These are phyloP conservation scores for Pipistrellus kuhlii DNA, from an alignment of 2,797 vertebrate genomes.

Conservation along the genomic window DNA sequence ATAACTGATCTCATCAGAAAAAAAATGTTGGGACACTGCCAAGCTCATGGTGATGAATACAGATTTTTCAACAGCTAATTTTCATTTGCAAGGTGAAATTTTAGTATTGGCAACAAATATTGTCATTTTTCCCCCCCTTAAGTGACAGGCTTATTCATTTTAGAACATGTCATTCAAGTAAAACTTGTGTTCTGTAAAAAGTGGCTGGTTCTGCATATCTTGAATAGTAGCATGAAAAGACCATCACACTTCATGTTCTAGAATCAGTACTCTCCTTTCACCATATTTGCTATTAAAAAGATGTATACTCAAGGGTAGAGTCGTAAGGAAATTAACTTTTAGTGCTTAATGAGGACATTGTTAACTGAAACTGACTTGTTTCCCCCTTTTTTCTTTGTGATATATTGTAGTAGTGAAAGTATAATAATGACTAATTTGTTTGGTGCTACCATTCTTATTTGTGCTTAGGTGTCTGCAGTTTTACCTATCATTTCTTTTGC, in stretches of 20 bases:
- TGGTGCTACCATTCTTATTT: not conserved
- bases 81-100: constrained; percentile 63
- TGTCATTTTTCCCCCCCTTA: constrained; percentile 21
- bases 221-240: not conserved
- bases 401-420: not conserved
- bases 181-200: not conserved
- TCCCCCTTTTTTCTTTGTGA: not conserved
- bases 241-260: not conserved
- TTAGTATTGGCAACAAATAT: constrained; percentile 35
- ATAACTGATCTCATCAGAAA: not conserved
- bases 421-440: not conserved
- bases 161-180: constrained; percentile 23
- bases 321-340: not conserved
- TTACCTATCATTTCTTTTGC: not conserved
- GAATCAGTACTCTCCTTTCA: not conserved
- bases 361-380: not conserved
- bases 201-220: not conserved
- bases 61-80: constrained; percentile 47
- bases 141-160: constrained; percentile 19
- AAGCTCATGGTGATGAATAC: not conserved
- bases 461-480: not conserved
- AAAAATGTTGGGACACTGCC: constrained; percentile 12
- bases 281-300: not conserved
- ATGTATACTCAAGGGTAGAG: not conserved
- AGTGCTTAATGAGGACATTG: not conserved